A percentile compares a stretch with the other conserved stretches of the same genome.
Conservation (phyloP, 2,797 vertebrate species). For the Sebastes variabilis region DNA sequence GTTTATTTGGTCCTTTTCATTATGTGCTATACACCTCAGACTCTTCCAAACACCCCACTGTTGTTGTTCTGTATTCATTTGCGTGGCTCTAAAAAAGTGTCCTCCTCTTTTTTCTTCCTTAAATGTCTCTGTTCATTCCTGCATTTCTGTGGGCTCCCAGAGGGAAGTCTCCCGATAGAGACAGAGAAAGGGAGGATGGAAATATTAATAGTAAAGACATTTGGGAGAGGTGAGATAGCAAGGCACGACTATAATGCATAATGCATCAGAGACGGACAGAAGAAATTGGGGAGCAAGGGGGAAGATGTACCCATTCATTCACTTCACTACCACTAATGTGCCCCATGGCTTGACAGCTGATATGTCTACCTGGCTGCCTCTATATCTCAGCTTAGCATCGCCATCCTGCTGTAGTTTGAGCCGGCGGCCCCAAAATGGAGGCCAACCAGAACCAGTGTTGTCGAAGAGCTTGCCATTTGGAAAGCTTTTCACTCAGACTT, state of each 20-base stretch:
- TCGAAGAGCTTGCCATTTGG: neutral
- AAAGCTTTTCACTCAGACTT: neutral
- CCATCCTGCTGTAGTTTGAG: slow-evolving; percentile 17
- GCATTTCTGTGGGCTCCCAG: neutral
- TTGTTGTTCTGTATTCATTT: neutral
- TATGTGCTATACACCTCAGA: fast-evolving
- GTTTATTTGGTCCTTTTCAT: neutral
- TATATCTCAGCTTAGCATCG: slow-evolving; percentile 33
- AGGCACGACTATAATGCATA: slow-evolving; percentile 42
- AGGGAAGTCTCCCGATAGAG: slow-evolving; percentile 6
- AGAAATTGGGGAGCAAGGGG: slow-evolving; percentile 48
- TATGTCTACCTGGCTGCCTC: slow-evolving; percentile 31
- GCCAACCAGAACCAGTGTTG: neutral
- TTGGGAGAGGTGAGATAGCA: slow-evolving; percentile 54
- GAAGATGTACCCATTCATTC: slow-evolving; percentile 53
- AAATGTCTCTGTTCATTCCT: neutral
- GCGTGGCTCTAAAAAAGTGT: neutral
- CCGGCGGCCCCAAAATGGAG: neutral
- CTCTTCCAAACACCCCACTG: no score
- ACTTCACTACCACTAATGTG: slow-evolving; percentile 52
- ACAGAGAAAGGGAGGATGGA: slow-evolving; percentile 14
- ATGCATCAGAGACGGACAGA: slow-evolving; percentile 50
- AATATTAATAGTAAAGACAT: slow-evolving; percentile 54
- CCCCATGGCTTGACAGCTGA: slow-evolving; percentile 61
- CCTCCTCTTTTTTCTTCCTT: neutral